phyloP scores from a whole-genome alignment of 2,797 vertebrate genomes.

The Galago senegalensis region DNA sequence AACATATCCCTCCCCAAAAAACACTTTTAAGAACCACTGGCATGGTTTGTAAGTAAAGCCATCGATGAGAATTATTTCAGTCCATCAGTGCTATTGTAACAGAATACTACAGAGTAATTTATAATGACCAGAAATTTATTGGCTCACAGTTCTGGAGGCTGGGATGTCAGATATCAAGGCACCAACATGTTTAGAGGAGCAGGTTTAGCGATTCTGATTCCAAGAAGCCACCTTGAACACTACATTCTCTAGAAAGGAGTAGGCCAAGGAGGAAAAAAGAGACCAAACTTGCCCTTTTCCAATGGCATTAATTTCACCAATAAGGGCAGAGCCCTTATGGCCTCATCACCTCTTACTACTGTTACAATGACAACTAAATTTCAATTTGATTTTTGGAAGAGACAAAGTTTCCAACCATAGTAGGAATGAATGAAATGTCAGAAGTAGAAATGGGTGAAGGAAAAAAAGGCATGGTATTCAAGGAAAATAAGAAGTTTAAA shows the following conservation, averaged over 20 bases:
- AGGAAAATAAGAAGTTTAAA: constrained; percentile 6
- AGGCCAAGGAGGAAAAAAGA: neutral
- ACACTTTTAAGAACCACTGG: constrained; percentile 16
- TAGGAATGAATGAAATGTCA: neutral
- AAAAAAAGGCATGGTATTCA: neutral
- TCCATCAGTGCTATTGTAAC: neutral
- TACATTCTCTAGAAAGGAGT: neutral
- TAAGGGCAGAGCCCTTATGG: neutral
- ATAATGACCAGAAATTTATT: neutral
- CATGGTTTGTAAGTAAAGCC: constrained; percentile 32
- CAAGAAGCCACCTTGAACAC: neutral
- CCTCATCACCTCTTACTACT: neutral
- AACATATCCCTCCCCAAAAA: neutral
- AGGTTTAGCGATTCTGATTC: neutral
- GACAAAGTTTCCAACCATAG: neutral
- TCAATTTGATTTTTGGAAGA: neutral
- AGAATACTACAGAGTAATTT: neutral
- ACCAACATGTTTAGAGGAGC: neutral
- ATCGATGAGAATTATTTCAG: neutral
- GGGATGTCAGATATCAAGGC: neutral
- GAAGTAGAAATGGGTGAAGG: neutral
- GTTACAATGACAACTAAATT: neutral
- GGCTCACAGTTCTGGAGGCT: neutral
- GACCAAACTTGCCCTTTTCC: neutral
- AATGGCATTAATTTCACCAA: neutral